phyloP scores from a whole-genome alignment of 1,140 invertebrate genomes.

The Archivesica marissinica region DNA sequence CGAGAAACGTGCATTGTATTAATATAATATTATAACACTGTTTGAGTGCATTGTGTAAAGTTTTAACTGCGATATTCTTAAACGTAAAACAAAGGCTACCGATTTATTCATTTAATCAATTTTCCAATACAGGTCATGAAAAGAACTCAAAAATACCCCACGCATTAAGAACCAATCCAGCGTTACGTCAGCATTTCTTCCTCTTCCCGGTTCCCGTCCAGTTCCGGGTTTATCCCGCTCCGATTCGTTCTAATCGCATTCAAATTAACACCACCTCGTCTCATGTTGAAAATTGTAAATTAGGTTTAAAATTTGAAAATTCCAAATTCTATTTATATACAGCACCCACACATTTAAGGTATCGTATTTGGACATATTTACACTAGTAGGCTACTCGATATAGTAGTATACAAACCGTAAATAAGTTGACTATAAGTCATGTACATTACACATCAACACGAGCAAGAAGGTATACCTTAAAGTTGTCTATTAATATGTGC shows the following conservation, averaged over 20 bases:
- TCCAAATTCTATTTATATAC: background rate
- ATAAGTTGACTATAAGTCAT: too few relatives aligned
- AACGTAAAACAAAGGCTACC: background rate
- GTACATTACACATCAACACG: too few relatives aligned
- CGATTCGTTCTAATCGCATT: background rate
- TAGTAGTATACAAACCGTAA: too few relatives aligned
- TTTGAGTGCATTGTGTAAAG: background rate
- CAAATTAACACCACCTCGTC: background rate
- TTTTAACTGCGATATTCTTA: background rate
- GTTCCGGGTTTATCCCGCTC: background rate
- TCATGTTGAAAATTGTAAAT: background rate
- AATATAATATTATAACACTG: background rate
- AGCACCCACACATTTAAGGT: background rate
- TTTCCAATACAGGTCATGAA: background rate
- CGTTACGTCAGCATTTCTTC: background rate
- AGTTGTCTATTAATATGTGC: too few relatives aligned
- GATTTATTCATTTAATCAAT: background rate
- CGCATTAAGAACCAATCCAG: conserved; percentile 8
- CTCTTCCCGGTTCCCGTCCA: background rate
- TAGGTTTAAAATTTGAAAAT: background rate
- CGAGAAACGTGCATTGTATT: too few relatives aligned
- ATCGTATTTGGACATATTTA: background rate
- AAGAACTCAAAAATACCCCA: conserved; percentile 7
- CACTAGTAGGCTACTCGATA: too few relatives aligned
- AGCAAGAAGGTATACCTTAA: too few relatives aligned